These are phyloP conservation scores for Salpingus planirostris DNA, from an alignment of 2,888 invertebrate genomes.

Conservation along the genomic window DNA sequence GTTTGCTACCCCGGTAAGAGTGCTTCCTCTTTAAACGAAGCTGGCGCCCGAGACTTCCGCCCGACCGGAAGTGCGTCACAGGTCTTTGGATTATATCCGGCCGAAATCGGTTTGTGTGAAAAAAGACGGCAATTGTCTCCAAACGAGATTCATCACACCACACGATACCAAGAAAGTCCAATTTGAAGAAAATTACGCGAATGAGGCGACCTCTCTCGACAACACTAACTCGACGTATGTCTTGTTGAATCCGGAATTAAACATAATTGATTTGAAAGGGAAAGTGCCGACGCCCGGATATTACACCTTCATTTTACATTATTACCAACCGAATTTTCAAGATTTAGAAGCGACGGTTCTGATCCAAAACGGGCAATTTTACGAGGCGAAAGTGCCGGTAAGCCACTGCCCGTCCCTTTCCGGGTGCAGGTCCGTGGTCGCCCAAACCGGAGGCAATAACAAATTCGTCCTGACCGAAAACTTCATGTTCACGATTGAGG, in stretches of 20 bases:
- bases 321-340: constrained; percentile 86
- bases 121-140: constrained; percentile 69
- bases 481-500: no score
- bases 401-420: constrained; percentile 82
- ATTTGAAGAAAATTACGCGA: constrained; percentile 60
- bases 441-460: constrained; percentile 57
- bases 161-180: constrained; percentile 80
- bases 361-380: constrained; percentile 66
- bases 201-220: constrained; percentile 46
- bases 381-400: constrained; percentile 62
- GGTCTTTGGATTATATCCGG: constrained; percentile 76
- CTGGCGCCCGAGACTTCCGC: no score
- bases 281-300: constrained; percentile 69
- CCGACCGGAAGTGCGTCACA: no score
- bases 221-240: constrained; percentile 44
- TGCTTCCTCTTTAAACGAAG: no score
- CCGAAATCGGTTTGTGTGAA: constrained; percentile 78
- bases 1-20: no score
- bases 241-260: constrained; percentile 54
- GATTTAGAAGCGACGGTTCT: constrained; percentile 58
- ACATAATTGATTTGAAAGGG: constrained; percentile 61
- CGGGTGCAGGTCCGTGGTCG: constrained; percentile 79
- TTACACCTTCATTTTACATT: constrained; percentile 86
- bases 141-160: constrained; percentile 61
- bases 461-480: constrained; percentile 70